Percentiles rank a stretch among this genome's conserved stretches.
These are phyloP conservation scores for Rousettus madagascariensis DNA, from an alignment of 2,797 vertebrate genomes.

Conservation along the genomic window DNA sequence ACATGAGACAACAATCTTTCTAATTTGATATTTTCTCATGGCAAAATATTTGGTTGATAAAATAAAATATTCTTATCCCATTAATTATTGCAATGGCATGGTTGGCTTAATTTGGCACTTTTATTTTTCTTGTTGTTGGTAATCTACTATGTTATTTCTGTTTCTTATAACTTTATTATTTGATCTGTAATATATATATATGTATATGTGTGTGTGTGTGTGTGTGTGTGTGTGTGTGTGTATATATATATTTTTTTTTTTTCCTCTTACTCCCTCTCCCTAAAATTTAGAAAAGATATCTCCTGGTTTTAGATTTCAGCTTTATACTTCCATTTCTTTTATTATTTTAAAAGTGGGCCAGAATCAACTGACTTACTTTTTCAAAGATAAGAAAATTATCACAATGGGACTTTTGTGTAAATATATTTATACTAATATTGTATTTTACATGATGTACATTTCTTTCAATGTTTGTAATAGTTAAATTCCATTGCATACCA, in stretches of 20 bases:
- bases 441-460: not conserved
- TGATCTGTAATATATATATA: not conserved
- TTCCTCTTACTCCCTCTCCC: not conserved
- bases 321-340: not conserved
- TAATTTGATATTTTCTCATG: not conserved
- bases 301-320: not conserved
- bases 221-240: too few species aligned
- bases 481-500: not conserved
- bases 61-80: not conserved
- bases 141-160: not conserved
- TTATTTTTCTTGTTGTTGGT: not conserved
- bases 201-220: accelerated
- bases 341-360: not conserved
- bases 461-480: not conserved
- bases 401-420: not conserved
- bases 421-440: not conserved
- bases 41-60: slow-evolving; percentile 27
- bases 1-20: not conserved
- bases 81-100: not conserved
- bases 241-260: too few species aligned
- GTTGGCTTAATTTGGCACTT: not conserved
- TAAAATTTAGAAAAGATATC: not conserved
- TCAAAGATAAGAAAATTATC: not conserved
- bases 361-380: not conserved
- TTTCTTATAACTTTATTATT: not conserved